phyloP scores from a whole-genome alignment of 2,888 invertebrate species.

The Yponomeuta cagnagella region DNA sequence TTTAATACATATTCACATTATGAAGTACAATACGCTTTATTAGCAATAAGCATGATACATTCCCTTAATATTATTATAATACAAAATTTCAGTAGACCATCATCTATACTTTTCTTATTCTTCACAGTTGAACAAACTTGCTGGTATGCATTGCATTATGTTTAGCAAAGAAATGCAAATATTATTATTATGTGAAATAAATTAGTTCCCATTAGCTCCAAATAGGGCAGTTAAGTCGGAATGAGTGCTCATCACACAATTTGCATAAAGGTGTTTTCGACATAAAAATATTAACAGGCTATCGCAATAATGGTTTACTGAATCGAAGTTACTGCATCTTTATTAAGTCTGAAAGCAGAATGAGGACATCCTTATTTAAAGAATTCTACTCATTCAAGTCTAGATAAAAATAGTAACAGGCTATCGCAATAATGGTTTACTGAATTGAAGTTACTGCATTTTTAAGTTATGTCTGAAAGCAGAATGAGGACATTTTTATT shows the following conservation, averaged over 20 bases:
- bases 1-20: conserved; percentile 14
- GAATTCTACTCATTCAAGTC: not conserved
- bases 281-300: not conserved
- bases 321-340: not conserved
- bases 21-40: conserved; percentile 13
- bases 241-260: not conserved
- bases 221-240: not conserved
- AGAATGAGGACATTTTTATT: not conserved
- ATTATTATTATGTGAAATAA: not conserved
- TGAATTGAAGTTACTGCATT: too few relatives aligned
- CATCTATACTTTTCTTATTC: not conserved
- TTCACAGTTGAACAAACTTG: conserved; percentile 8
- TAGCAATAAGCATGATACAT: conserved; percentile 16
- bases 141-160: not conserved
- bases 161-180: not conserved
- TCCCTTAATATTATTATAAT: conserved; percentile 18
- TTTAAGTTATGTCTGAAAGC: not conserved
- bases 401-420: too few relatives aligned
- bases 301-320: not conserved
- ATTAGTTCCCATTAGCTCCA: not conserved
- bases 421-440: too few relatives aligned
- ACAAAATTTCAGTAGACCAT: conserved; percentile 13
- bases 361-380: not conserved
- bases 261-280: not conserved
- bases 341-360: not conserved